Evolutionary conservation across 2,888 invertebrate genomes (phyloP).

Genomic region (Andrena chrysosceles): DNA sequence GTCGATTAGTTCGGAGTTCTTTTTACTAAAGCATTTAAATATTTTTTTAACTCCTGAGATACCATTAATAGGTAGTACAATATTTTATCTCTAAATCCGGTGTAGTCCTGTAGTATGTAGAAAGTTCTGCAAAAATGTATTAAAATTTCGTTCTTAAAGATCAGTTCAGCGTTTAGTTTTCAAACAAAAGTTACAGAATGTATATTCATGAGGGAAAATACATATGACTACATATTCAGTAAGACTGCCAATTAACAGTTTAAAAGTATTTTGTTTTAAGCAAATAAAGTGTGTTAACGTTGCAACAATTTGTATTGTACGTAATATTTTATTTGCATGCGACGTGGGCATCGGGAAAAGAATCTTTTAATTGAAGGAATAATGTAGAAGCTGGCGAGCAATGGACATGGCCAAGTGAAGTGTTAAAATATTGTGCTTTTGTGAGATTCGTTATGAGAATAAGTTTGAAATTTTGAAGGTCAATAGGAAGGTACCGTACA

Average conservation of each 20-base stretch:
- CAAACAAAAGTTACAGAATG: not conserved
- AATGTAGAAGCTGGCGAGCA: too few species aligned
- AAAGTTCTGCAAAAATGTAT: not conserved
- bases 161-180: not conserved
- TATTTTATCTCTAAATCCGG: too few species aligned
- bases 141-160: not conserved
- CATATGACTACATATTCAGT: not conserved
- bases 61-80: too few species aligned
- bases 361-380: too few species aligned
- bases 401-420: conserved; percentile 26
- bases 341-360: too few species aligned
- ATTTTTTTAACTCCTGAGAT: too few species aligned
- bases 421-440: conserved; percentile 41
- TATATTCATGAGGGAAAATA: not conserved
- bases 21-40: too few species aligned
- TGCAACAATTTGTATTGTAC: not conserved
- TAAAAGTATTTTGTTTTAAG: not conserved
- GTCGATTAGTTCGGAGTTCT: too few species aligned
- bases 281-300: not conserved
- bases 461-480: conserved; percentile 15
- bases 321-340: not conserved
- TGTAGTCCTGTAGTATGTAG: not conserved
- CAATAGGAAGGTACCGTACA: conserved; percentile 48
- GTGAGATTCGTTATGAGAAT: conserved; percentile 12
- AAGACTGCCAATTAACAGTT: not conserved